A percentile compares a stretch with the other conserved stretches of the same genome.
Evolutionary conservation across 2,888 invertebrate genomes (phyloP).

Genomic region (Dynastes maya): DNA sequence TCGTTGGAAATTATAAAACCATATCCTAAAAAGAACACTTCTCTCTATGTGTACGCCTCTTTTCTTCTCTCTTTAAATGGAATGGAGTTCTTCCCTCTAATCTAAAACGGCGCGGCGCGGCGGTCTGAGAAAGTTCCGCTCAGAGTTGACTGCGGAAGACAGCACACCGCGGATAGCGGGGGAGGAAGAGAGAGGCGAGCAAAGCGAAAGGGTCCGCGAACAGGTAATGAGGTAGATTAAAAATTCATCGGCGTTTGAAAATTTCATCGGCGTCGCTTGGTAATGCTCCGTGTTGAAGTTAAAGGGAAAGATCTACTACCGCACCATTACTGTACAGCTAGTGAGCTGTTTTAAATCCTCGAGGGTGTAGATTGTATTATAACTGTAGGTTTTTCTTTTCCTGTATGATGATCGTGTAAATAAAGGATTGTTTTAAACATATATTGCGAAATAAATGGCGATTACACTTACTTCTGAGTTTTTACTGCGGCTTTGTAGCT

Average conservation of each 20-base stretch:
- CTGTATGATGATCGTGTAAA: no score
- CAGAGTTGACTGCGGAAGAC: no score
- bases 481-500: no score
- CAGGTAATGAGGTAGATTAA: constrained; percentile 11
- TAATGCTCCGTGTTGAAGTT: not conserved
- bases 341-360: no score
- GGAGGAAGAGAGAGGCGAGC: not conserved
- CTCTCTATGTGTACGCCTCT: no score
- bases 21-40: not conserved
- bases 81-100: not conserved
- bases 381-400: no score
- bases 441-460: no score
- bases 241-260: constrained; percentile 37
- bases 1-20: constrained; percentile 4
- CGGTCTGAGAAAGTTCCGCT: not conserved
- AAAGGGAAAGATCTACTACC: not conserved
- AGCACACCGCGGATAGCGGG: not conserved
- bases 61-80: no score
- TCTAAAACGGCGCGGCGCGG: not conserved
- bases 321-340: no score
- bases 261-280: constrained; percentile 11
- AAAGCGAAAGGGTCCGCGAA: not conserved
- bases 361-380: no score
- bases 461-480: no score
- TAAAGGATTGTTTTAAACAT: no score